Conservation (phyloP, 1,140 invertebrate species). For the Ceratosolen solmsi region DNA sequence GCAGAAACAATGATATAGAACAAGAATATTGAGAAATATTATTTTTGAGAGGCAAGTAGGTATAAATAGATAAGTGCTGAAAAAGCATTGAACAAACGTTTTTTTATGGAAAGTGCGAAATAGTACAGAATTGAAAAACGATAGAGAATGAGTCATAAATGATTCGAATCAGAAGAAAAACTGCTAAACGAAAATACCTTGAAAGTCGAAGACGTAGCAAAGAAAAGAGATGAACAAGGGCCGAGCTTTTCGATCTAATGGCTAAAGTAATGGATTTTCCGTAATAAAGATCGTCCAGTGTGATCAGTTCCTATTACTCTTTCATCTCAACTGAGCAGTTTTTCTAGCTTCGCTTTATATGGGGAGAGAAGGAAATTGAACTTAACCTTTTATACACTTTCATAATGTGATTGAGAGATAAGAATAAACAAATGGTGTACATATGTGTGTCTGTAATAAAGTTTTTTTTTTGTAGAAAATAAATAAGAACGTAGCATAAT, state of each 20-base stretch:
- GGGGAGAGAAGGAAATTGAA: background rate
- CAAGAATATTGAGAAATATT: no score
- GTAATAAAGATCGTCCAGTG: constrained; percentile 70
- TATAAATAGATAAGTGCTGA: no score
- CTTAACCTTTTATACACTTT: background rate
- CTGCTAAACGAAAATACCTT: constrained; percentile 73
- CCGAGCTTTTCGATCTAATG: constrained; percentile 70
- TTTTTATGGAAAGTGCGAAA: constrained; percentile 45
- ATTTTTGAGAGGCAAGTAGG: no score
- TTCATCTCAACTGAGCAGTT: constrained; percentile 45
- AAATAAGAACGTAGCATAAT: no score
- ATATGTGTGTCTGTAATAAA: no score
- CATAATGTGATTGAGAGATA: background rate
- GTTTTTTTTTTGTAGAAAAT: no score
- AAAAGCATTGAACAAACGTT: constrained; percentile 48
- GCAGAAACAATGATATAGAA: no score
- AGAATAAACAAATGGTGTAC: background rate
- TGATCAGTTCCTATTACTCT: constrained; percentile 62
- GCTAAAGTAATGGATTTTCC: constrained; percentile 73
- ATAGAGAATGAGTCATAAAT: constrained; percentile 67
- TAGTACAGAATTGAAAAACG: constrained; percentile 53
- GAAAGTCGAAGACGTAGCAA: background rate
- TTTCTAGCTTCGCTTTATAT: constrained; percentile 48
- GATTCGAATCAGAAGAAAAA: constrained; percentile 72
- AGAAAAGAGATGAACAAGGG: constrained; percentile 50